A percentile compares a stretch with the other conserved stretches of the same genome.
Evolutionary conservation across 2,888 invertebrate genomes (phyloP).

Genomic region (Trimorus sp.): DNA sequence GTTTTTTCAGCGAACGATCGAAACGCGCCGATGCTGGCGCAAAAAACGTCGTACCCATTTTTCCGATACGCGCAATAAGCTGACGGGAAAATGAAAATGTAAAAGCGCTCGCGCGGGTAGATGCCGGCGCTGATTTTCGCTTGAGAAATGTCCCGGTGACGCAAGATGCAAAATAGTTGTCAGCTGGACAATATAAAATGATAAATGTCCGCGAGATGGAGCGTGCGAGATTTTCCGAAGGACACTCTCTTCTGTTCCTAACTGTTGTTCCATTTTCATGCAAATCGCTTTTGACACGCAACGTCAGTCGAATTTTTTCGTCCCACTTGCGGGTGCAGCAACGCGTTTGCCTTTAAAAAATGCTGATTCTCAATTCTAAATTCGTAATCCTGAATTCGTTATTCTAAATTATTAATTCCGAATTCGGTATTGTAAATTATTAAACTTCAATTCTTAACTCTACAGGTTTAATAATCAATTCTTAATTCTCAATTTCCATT

Average conservation of each 20-base stretch:
- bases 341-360: not conserved
- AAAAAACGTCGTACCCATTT: not conserved
- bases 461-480: too few relatives aligned
- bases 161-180: slow-evolving; percentile 44
- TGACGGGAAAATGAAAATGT: slow-evolving; percentile 3
- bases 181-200: slow-evolving; percentile 41
- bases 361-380: too few relatives aligned
- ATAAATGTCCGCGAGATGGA: slow-evolving; percentile 34
- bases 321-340: not conserved
- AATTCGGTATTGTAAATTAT: too few relatives aligned
- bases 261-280: slow-evolving; percentile 44
- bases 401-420: not conserved
- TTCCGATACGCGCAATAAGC: not conserved
- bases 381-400: too few relatives aligned
- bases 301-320: slow-evolving; percentile 25
- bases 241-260: slow-evolving; percentile 22
- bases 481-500: too few relatives aligned
- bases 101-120: slow-evolving; percentile 2
- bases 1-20: slow-evolving; percentile 39
- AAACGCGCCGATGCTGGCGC: slow-evolving; percentile 1
- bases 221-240: slow-evolving; percentile 15
- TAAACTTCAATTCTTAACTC: too few relatives aligned
- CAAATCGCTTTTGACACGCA: slow-evolving; percentile 43
- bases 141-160: slow-evolving; percentile 26
- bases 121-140: slow-evolving; percentile 21